Base-by-base conservation (phyloP, 2,888 invertebrate genomes). In the Alentia gelatinosa region DNA sequence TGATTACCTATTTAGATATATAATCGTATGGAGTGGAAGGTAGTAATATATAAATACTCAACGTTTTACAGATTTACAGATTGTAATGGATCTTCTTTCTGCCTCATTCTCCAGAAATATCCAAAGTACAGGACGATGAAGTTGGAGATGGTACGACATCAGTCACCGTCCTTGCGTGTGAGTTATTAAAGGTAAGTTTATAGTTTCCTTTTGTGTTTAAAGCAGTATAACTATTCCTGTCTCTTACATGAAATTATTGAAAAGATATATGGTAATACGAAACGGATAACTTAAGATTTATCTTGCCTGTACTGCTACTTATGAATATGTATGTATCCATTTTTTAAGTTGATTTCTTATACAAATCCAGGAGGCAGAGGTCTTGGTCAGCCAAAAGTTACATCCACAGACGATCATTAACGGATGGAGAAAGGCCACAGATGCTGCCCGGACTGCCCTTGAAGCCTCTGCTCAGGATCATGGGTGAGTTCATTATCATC, bases 141-240 rank as follows among this genome's bases (percentile, higher is more conserved):
- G 99, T 99, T 91, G 99, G 99, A 79, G 99, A 99, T 97, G 99
- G 99, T 23, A 99, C 99, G n/a, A 99, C 99, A 68, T 99, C 99
- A 0, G 99, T 99, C 0, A 98, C 99, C 90, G 99, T 99, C 98
- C 92, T 96, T 97, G 99, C 99, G 93, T 97, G 99, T 89, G 99
- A 99, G 96, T 96, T 99, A 89, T 97, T 99, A 33, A 97, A 98
- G 94, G 96, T 96, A 93, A 91, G 92, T 35, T 3, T 47, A n/a
- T n/a, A n/a, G n/a, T n/a, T n/a, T n/a, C n/a, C n/a, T n/a, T n/a
- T n/a, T n/a, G n/a, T n/a, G n/a, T n/a, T n/a, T n/a, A n/a, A n/a
- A n/a, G n/a, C n/a, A n/a, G n/a, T n/a, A n/a, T n/a, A 47, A 47
- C 47, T 47, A 19, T 47, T 9, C 47, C 19, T 47, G 47, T 47